Conservation (phyloP, 2,113 vertebrate genomes). For the Apeltes quadracus region DNA sequence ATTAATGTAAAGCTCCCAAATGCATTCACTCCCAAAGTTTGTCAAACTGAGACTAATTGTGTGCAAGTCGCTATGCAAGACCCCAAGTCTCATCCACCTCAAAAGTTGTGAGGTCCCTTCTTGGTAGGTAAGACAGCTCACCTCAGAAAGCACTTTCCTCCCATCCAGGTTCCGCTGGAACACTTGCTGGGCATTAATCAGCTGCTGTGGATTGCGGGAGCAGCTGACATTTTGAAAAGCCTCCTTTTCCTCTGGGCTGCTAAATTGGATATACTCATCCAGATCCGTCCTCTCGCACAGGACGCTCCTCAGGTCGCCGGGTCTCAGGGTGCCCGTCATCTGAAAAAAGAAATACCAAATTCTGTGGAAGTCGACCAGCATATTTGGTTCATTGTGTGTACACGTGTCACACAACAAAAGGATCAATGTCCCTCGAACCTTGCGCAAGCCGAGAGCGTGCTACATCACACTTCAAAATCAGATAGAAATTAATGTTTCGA, state of each 20-base stretch:
- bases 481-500: neutral
- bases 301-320: constrained; percentile 48
- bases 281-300: constrained; percentile 67
- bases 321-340: constrained; percentile 33
- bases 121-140: constrained; percentile 35
- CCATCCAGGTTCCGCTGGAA: constrained; percentile 73
- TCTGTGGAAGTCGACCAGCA: constrained; percentile 5
- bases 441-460: neutral
- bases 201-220: constrained; percentile 70
- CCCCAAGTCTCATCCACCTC: constrained; percentile 20
- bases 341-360: constrained; percentile 38
- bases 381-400: constrained; percentile 18
- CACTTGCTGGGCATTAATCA: constrained; percentile 63
- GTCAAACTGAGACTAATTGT: neutral
- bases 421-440: neutral
- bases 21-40: neutral
- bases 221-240: constrained; percentile 81
- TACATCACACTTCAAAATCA: constrained; percentile 1
- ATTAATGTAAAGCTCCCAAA: constrained; percentile 11
- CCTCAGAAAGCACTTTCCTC: constrained; percentile 65
- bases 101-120: neutral
- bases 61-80: neutral
- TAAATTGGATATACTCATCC: constrained; percentile 73
- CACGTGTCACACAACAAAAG: neutral
- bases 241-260: constrained; percentile 63